phyloP scores from a whole-genome alignment of 2,888 invertebrate genomes.

The Microctonus aethiopoides region DNA sequence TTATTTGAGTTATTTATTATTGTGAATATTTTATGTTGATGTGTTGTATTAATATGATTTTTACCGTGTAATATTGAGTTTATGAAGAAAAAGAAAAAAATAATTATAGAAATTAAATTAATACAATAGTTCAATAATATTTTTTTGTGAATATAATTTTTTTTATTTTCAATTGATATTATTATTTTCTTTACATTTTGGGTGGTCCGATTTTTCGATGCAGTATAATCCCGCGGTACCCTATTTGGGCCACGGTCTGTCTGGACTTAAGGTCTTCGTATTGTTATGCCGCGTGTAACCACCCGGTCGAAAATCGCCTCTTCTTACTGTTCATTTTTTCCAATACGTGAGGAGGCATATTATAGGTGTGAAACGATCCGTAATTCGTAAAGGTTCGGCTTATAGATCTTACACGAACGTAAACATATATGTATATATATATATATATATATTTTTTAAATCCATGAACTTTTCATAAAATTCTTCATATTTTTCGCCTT shows the following conservation, averaged over 20 bases:
- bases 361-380: constrained; percentile 66
- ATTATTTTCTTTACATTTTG: constrained; percentile 36
- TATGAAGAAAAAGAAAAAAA: too few relatives aligned
- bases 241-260: constrained; percentile 64
- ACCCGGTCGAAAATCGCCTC: constrained; percentile 40
- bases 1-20: too few relatives aligned
- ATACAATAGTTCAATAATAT: too few relatives aligned
- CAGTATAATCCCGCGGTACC: constrained; percentile 63
- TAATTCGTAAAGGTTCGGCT: constrained; percentile 60
- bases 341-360: constrained; percentile 65
- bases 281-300: constrained; percentile 51
- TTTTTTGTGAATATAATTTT: constrained; percentile 18
- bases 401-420: too few relatives aligned
- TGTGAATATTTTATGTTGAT: too few relatives aligned
- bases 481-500: background rate
- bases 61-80: too few relatives aligned
- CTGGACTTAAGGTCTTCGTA: constrained; percentile 55
- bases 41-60: too few relatives aligned
- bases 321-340: constrained; percentile 55
- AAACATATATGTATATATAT: too few relatives aligned
- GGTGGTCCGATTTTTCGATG: constrained; percentile 56
- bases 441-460: too few relatives aligned
- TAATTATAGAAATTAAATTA: too few relatives aligned
- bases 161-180: constrained; percentile 4
- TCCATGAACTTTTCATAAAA: background rate